Base-by-base conservation (phyloP, 1,140 invertebrate species). In the Megalopta genalis region DNA sequence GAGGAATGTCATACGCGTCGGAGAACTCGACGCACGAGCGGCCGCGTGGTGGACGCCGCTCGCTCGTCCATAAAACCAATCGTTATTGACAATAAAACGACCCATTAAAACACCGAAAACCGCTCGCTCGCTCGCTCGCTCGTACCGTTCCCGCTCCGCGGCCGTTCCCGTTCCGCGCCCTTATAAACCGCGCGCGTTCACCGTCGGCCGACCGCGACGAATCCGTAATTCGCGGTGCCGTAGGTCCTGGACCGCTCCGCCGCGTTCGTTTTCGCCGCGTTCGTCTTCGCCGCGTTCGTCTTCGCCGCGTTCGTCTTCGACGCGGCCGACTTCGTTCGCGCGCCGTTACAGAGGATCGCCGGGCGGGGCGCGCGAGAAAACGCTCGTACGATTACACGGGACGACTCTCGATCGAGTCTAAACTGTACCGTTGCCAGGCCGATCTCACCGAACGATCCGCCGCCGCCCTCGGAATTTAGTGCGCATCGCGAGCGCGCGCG, bases 31-130 rank as follows among this genome's bases (percentile, higher is more conserved):
- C 4, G 32, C 32, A 4, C 32, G 32, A 32, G 32, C 32, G 32
- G 4, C 4, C 32, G 32, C 32, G n/a, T n/a, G 32, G 32, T 32
- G 32, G 65, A 39, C 27, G 66, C 32, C 70, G 37, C 65, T 69
- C 72, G 75, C 59, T 74, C 77, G 73, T 83, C 81, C 76, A 81
- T 87, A 86, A 86, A 87, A 87, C 75, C 81, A 87, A 87, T 88
- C 78, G 81, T 85, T 86, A 88, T 87, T 86, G 81, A 83, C 86
- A 87, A 84, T 87, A 88, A 32, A 32, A 87, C 86, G 86, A 77
- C 25, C 86, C 75, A 81, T 84, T 86, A 87, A 84, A 86, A 82
- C 70, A 77, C 76, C 79, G 69, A 87, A 85, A 84, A 57, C 18
- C 9, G 57, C 9, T 14, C 52, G 54, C 1, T 12, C 65, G 37